These are phyloP conservation scores for Poecilia wingei DNA, from an alignment of 2,797 vertebrate genomes.

Conservation along the genomic window DNA sequence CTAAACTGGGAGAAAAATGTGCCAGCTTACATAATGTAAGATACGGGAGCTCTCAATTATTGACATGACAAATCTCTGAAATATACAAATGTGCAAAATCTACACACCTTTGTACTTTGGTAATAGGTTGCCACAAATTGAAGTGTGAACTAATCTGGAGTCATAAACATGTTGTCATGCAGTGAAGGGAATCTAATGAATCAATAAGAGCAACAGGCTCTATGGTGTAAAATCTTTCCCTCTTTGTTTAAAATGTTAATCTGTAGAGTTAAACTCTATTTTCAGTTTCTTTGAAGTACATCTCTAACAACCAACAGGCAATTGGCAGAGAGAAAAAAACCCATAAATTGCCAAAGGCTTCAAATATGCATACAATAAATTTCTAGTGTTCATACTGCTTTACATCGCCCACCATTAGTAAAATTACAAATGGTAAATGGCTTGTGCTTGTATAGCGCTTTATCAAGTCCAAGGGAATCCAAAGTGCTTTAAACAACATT, in stretches of 20 bases:
- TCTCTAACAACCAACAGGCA: constrained; percentile 27
- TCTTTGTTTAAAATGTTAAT: constrained; percentile 26
- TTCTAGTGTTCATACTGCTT: neutral
- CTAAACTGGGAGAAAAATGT: neutral
- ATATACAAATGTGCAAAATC: neutral
- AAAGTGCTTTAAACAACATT: no score
- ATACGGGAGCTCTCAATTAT: no score
- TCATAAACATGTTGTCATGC: neutral
- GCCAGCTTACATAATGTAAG: neutral
- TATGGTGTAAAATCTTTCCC: constrained; percentile 4
- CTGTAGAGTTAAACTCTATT: constrained; percentile 15
- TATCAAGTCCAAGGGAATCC: no score
- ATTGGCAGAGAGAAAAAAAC: neutral
- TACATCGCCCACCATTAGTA: neutral
- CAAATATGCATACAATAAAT: constrained; percentile 7
- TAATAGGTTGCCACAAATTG: neutral
- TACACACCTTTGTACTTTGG: neutral
- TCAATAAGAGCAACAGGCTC: constrained; percentile 1
- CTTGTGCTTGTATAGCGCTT: no score
- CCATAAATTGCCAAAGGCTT: neutral
- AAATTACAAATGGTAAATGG: neutral
- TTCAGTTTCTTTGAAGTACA: constrained; percentile 24
- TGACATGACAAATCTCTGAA: neutral
- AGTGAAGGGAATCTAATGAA: constrained; percentile 18
- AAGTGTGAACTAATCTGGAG: neutral